Evolutionary conservation across 2,888 invertebrate genomes (phyloP).

Genomic region (Fissipunctia ypsillon): DNA sequence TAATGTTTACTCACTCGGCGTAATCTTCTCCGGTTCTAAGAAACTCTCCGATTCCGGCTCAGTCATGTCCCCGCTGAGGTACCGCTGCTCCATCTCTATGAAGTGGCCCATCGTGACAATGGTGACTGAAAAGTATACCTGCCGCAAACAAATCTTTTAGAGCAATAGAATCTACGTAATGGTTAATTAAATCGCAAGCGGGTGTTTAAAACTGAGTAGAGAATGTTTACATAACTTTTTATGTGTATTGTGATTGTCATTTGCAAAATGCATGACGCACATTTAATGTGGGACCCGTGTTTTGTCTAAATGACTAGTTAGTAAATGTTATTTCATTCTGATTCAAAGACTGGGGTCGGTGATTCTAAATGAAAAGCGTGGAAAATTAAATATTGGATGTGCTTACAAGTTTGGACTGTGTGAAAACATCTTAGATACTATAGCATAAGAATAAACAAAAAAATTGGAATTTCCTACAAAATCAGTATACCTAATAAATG

Average conservation of each 20-base stretch:
- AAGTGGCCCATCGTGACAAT: conserved; percentile 92
- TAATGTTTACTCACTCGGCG: conserved; percentile 82
- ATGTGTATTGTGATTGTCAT: not conserved
- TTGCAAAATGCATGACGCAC: not conserved
- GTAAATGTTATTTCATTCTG: not conserved
- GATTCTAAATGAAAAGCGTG: not conserved
- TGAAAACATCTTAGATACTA: not conserved
- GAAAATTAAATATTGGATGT: not conserved
- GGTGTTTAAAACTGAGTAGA: too few species aligned
- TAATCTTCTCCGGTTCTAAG: conserved; percentile 90
- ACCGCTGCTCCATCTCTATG: conserved; percentile 92
- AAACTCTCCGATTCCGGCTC: conserved; percentile 91
- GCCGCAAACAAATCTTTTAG: conserved; percentile 68
- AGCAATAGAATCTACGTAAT: conserved; percentile 15
- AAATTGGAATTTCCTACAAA: not conserved
- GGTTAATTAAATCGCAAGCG: not conserved
- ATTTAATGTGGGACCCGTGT: not conserved
- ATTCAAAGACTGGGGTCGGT: not conserved
- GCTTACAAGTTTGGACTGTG: not conserved
- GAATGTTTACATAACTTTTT: not conserved
- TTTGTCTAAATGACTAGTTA: not conserved
- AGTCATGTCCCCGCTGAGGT: conserved; percentile 90
- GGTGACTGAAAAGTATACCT: conserved; percentile 93
- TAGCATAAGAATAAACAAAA: too few species aligned
- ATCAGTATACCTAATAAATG: not conserved